Base-by-base conservation (phyloP, 2,797 vertebrate genomes). In the Lepilemur septentrionalis region DNA sequence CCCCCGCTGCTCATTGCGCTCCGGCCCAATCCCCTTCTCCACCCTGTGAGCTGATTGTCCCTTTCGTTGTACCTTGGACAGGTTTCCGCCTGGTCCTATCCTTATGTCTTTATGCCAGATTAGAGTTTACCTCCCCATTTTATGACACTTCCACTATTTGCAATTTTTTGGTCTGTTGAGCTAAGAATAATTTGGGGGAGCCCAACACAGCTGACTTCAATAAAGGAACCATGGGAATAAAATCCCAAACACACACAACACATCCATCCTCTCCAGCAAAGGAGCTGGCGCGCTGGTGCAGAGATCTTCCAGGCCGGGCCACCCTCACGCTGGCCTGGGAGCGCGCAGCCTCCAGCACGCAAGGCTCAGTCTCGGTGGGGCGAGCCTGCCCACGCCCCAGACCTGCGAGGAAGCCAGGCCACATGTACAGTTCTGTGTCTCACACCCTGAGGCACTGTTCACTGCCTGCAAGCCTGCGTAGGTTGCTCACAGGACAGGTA, bases 151-250 rank as follows among this genome's bases (percentile, higher is more conserved):
- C 18, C 4, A 9, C n/a, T 48, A 4, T 65, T 59, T 7, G 63
- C 75, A 43, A 11, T 48, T 38, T 57, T 69, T 61, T 23, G 0
- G 9, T 61, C 96, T 72, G 30, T 67, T 1, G 30, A 81, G 32
- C 46, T 41, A 43, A 65, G 80, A 76, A 35, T 50, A 67, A 25
- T 52, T 46, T 22, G 38, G 67, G 83, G 50, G 94, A 81, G 32
- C 72, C 72, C 41, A 22, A 38, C 72, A 59, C 79, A 89, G 83
- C 73, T 93, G 96, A 80, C 63, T 78, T 81, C 89, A 93, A 91
- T 79, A 43, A 55, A 69, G 43, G 32, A 57, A 22, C 23, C 38
- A 12, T 65, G 94, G 89, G 81, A 86, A 94, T 63, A 38, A 35
- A 14, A 70, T 84, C 50, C 13, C 6, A 86, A 85, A 57, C 69